Evolutionary conservation across 2,797 vertebrate species (phyloP).

Genomic region (Fistularia commersonii): DNA sequence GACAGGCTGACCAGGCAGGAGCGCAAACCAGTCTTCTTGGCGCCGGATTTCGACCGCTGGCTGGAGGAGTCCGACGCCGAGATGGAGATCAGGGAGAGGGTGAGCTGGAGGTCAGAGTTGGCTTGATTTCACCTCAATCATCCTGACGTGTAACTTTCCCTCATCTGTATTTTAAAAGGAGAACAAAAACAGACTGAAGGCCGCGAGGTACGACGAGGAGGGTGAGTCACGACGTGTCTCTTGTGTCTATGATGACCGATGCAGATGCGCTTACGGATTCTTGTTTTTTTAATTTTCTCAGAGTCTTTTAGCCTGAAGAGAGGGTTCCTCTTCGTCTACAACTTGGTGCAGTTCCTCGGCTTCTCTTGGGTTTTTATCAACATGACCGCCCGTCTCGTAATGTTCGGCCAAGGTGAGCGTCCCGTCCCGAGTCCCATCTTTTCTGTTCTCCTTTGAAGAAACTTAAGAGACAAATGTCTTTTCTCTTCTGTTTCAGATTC

Average conservation of each 20-base stretch:
- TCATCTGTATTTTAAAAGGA: slow-evolving; percentile 67
- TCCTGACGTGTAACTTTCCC: background rate
- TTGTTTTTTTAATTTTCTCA: slow-evolving; percentile 34
- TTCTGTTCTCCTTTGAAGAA: background rate
- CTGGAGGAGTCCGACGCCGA: slow-evolving; percentile 95
- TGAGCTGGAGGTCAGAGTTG: slow-evolving; percentile 29
- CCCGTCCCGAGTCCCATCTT: background rate
- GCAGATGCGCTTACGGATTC: background rate
- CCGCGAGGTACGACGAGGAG: slow-evolving; percentile 78
- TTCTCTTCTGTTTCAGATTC: slow-evolving; percentile 78
- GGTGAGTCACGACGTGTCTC: slow-evolving; percentile 72
- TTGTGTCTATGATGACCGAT: background rate
- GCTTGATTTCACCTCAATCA: no score
- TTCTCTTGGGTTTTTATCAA: slow-evolving; percentile 98
- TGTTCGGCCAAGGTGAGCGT: slow-evolving; percentile 85
- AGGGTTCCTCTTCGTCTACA: slow-evolving; percentile 88
- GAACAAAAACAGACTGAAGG: slow-evolving; percentile 82
- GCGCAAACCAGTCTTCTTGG: slow-evolving; percentile 87
- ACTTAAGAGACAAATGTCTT: background rate
- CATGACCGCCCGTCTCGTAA: slow-evolving; percentile 91
- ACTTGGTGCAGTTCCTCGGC: slow-evolving; percentile 94
- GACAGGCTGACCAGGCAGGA: slow-evolving; percentile 85
- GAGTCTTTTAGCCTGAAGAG: slow-evolving; percentile 82
- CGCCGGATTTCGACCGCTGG: slow-evolving; percentile 95
- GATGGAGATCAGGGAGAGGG: slow-evolving; percentile 91